Evolutionary conservation across 2,888 invertebrate species (phyloP).

Genomic region (Leucania comma): DNA sequence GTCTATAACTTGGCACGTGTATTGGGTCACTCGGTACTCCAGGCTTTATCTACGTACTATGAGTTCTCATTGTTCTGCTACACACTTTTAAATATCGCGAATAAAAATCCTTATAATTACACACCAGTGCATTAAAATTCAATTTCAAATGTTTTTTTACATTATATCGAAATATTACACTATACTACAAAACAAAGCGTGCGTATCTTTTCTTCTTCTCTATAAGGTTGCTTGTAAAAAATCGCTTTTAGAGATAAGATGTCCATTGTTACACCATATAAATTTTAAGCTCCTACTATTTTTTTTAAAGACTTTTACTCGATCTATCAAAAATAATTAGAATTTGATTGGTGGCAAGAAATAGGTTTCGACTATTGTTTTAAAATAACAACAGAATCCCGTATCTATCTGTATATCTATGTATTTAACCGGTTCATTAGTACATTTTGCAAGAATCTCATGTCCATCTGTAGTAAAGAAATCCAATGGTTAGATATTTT

Average conservation of each 20-base stretch:
- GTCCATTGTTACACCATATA: no score
- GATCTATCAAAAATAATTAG: no score
- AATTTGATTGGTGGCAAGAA: background rate
- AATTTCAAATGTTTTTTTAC: no score
- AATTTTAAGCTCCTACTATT: no score
- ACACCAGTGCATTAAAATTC: background rate
- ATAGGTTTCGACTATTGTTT: background rate
- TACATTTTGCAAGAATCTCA: background rate
- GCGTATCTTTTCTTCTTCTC: no score
- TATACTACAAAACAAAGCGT: background rate
- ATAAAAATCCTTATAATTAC: background rate
- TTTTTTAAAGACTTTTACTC: no score
- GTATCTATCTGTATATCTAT: no score
- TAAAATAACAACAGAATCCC: background rate
- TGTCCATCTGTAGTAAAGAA: background rate
- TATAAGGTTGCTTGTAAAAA: no score
- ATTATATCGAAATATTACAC: no score
- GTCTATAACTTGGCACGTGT: slow-evolving; percentile 46
- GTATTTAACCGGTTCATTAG: background rate
- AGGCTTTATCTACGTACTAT: slow-evolving; percentile 20
- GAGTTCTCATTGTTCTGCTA: slow-evolving; percentile 17
- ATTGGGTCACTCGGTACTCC: slow-evolving; percentile 50
- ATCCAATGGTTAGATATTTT: background rate
- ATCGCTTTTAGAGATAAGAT: no score
- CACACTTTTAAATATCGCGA: background rate